Evolutionary conservation across 2,888 invertebrate genomes (phyloP).

Genomic region (Podotricha telesiphe): DNA sequence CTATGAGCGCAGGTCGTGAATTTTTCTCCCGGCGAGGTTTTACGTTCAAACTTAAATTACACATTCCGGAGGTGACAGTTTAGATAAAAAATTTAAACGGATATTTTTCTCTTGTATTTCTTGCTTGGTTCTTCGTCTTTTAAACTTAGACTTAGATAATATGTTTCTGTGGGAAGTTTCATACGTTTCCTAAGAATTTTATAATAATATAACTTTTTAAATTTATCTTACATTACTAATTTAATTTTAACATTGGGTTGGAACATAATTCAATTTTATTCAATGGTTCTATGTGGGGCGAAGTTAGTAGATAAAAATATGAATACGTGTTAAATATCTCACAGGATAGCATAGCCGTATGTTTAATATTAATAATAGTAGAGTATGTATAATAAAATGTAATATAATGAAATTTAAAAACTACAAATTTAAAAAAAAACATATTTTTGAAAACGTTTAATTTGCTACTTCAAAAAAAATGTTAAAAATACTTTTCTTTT

Average conservation of each 20-base stretch:
- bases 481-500: too few relatives aligned
- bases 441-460: too few relatives aligned
- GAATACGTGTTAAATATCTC: too few relatives aligned
- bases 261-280: neutral
- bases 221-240: too few relatives aligned
- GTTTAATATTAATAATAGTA: too few relatives aligned
- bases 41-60: conserved; percentile 76
- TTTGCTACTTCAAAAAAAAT: too few relatives aligned
- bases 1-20: conserved; percentile 59
- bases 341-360: too few relatives aligned
- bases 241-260: too few relatives aligned
- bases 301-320: too few relatives aligned
- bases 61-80: conserved; percentile 64
- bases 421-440: too few relatives aligned
- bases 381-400: too few relatives aligned
- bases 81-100: conserved; percentile 52
- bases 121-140: conserved; percentile 23
- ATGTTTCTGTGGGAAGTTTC: conserved; percentile 1
- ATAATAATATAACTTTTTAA: neutral
- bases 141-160: conserved; percentile 32
- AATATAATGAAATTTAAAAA: too few relatives aligned
- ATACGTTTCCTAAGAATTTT: neutral
- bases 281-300: neutral
- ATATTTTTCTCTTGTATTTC: conserved; percentile 46
- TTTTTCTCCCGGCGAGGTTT: conserved; percentile 67